Evolutionary conservation across 2,113 vertebrate species (phyloP).

Genomic region (Stegastes partitus): DNA sequence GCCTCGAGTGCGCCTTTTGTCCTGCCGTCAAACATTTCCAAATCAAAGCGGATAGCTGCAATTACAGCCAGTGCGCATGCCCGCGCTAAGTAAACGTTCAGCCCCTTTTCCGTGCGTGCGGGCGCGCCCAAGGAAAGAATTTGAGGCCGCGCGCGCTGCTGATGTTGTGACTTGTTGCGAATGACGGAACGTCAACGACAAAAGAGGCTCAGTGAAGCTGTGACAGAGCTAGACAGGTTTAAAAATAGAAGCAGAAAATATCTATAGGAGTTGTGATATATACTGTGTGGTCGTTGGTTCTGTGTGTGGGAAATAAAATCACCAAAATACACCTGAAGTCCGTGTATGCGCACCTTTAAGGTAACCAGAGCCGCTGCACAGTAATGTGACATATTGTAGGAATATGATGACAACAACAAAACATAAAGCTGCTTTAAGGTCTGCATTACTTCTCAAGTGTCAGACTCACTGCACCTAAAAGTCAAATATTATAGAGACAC

Average conservation of each 20-base stretch:
- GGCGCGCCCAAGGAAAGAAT: slow-evolving; percentile 69
- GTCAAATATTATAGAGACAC: neutral
- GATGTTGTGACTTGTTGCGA: slow-evolving; percentile 65
- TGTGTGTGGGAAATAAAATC: neutral
- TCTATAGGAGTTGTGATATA: too few relatives aligned
- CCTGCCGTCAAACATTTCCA: slow-evolving; percentile 41
- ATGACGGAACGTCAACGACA: slow-evolving; percentile 22
- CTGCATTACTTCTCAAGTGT: too few relatives aligned
- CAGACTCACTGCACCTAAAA: neutral
- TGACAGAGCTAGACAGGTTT: neutral
- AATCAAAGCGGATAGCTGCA: slow-evolving; percentile 50
- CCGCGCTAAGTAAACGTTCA: slow-evolving; percentile 16
- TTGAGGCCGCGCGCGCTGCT: slow-evolving; percentile 23
- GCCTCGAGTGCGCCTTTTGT: slow-evolving; percentile 18
- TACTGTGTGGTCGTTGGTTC: too few relatives aligned
- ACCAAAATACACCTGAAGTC: neutral
- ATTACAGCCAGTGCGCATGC: slow-evolving; percentile 39
- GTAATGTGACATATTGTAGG: too few relatives aligned
- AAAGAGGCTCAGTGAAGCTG: neutral
- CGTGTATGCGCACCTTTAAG: too few relatives aligned
- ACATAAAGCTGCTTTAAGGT: neutral
- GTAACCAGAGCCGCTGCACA: too few relatives aligned
- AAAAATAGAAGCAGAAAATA: neutral
- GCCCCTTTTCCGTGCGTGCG: slow-evolving; percentile 13
- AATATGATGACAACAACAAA: too few relatives aligned